A percentile compares a stretch with the other conserved stretches of the same genome.
These are phyloP conservation scores for honey bee (Apis mellifera) DNA, from an alignment of 1,140 invertebrate species.

Conservation along the genomic window Amel_HAv3.1 CM009936.2:6461001-6461500, in stretches of 20 bases:
- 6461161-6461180: conserved; percentile 4
- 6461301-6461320: conserved; percentile 26
- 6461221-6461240: background rate
- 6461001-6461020: conserved; percentile 22
- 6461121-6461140: conserved; percentile 9
- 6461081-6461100: conserved; percentile 13
- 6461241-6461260: background rate
- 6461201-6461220: background rate
- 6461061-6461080: conserved; percentile 17
- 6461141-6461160: background rate
- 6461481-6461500: background rate
- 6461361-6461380: conserved; percentile 41
- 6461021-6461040: conserved; percentile 14
- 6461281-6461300: conserved; percentile 29
- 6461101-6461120: conserved; percentile 14
- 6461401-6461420: conserved; percentile 3
- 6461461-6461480: background rate
- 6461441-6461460: conserved; percentile 10
- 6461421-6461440: background rate
- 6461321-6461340: conserved; percentile 25
- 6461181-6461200: conserved; percentile 20
- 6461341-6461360: conserved; percentile 33
- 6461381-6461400: conserved; percentile 32
- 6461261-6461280: conserved; percentile 11
- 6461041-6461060: conserved; percentile 26